These are phyloP conservation scores for Eupristina koningsbergeri DNA, from an alignment of 1,140 invertebrate species.

Conservation along the genomic window DNA sequence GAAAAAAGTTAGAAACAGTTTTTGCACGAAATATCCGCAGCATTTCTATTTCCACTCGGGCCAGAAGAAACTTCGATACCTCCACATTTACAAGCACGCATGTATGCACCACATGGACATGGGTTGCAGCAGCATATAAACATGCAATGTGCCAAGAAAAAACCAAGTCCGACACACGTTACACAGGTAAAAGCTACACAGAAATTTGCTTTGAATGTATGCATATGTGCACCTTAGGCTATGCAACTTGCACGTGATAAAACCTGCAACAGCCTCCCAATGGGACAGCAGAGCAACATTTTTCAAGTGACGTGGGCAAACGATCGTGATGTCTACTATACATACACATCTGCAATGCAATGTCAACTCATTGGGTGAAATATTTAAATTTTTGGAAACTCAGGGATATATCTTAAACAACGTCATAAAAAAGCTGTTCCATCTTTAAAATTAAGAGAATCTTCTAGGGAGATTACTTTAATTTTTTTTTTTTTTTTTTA, in stretches of 20 bases:
- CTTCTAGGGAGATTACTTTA: no score
- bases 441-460: neutral
- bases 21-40: neutral
- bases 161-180: neutral
- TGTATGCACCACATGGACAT: neutral
- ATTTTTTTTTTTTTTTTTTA: no score
- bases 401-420: neutral
- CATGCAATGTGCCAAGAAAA: neutral
- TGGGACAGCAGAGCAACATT: slow-evolving; percentile 36
- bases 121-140: neutral
- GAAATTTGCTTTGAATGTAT: slow-evolving; percentile 56
- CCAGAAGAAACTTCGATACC: neutral
- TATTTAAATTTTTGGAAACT: slow-evolving; percentile 3
- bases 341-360: neutral
- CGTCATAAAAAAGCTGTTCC: no score
- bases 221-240: slow-evolving; percentile 28
- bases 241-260: slow-evolving; percentile 63
- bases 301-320: slow-evolving; percentile 35
- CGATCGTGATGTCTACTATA: neutral
- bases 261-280: slow-evolving; percentile 58
- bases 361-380: neutral
- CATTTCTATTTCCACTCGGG: neutral
- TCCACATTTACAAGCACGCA: neutral
- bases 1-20: neutral
- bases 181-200: slow-evolving; percentile 55